Evolutionary conservation across 1,140 invertebrate species (phyloP), one percentile per base, ranked within the genome.

Genomic region (Aphelinus certus): DNA sequence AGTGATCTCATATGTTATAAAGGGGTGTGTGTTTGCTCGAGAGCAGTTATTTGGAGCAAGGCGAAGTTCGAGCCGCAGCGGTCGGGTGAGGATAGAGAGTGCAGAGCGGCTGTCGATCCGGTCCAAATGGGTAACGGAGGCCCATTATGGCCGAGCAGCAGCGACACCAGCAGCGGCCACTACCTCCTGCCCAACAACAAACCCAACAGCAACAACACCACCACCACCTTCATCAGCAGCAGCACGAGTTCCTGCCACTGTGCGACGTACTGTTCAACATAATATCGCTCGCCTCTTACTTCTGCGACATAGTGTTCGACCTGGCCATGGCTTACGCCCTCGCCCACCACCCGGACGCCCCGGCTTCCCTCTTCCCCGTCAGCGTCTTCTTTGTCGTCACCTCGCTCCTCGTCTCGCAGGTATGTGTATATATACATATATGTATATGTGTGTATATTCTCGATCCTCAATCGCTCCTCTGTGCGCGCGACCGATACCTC

Each of bases 241-340:
- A 87, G 77, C 82, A 87, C 70, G 93, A 96, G 89, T 95, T 96
- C 85, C 89, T 96, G 83, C 94, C 94, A 74, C 89, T 96, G 77
- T 96, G 95, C 89, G 95, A 96, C 88, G 93, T 96, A 56, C 88
- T 96, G 5, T 97, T 97, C 89, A 96, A 96, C 86, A 94, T 97
- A 83, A 95, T 96, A 76, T 96, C 95, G 7, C 88, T 97, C 64
- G 94, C 94, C n/a, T 94, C 93, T 2, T 96, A 96, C 85, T 97
- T 97, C 86, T 96, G 95, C 88, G 95, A 96, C 89, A 91, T 96
- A 60, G 94, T 96, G 2, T 97, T 97, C 83, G 95, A 96, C 85
- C 89, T 96, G 51, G 91, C 95, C 56, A 94, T 95, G 89, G 91
- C 93, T 10, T 96, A 96, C 85, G 94, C 94, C 5, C 87, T 96